A percentile compares a stretch with the other conserved stretches of the same genome.
Evolutionary conservation across 1,140 invertebrate species (phyloP).

Genomic region (Galendromus occidentalis): DNA sequence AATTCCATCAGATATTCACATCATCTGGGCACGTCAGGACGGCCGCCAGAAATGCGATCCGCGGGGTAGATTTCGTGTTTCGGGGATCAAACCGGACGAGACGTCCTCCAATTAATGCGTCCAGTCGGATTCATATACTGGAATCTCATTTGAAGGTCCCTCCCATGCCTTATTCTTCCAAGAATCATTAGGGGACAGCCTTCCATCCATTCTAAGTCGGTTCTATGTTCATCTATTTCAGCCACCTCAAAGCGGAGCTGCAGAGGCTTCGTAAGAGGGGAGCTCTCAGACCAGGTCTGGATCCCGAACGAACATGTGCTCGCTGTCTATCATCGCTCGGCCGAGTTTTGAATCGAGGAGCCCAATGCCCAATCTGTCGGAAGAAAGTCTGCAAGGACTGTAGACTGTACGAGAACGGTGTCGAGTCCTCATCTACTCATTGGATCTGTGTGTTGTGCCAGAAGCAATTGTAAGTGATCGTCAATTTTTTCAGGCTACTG

Average conservation of each 20-base stretch:
- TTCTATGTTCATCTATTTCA: slow-evolving; percentile 8
- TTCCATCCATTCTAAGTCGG: too few relatives aligned
- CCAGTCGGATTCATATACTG: too few relatives aligned
- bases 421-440: slow-evolving; percentile 28
- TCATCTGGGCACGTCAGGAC: too few relatives aligned
- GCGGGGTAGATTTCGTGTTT: too few relatives aligned
- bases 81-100: too few relatives aligned
- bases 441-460: slow-evolving; percentile 53
- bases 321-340: slow-evolving; percentile 46
- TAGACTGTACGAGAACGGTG: slow-evolving; percentile 36
- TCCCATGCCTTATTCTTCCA: too few relatives aligned
- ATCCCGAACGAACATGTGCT: slow-evolving; percentile 36
- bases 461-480: slow-evolving; percentile 44
- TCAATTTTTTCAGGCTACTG: too few relatives aligned
- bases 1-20: too few relatives aligned
- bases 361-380: slow-evolving; percentile 43
- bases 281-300: slow-evolving; percentile 18
- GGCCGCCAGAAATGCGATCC: too few relatives aligned
- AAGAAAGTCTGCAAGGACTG: slow-evolving; percentile 50
- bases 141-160: too few relatives aligned
- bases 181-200: too few relatives aligned
- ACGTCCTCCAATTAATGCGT: too few relatives aligned
- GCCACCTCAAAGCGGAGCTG: slow-evolving; percentile 19
- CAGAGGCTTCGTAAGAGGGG: slow-evolving; percentile 18
- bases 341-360: slow-evolving; percentile 49